These are phyloP conservation scores for Drosophila virilis DNA, from an alignment of 1,140 invertebrate species.

Conservation along the genomic window DNA sequence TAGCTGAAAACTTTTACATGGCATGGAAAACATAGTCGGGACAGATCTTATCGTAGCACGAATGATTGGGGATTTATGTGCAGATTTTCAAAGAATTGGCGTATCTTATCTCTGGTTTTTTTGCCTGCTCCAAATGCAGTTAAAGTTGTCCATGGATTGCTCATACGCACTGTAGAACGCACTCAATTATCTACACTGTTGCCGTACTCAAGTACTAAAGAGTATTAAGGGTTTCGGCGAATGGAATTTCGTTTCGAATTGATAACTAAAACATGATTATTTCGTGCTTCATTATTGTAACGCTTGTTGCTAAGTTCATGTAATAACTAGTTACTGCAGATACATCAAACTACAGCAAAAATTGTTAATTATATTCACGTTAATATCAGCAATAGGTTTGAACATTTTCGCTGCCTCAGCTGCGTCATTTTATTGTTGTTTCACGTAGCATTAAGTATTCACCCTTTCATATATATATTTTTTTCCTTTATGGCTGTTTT, in stretches of 20 bases:
- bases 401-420: constrained; percentile 14
- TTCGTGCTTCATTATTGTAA: constrained; percentile 6
- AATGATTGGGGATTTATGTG: constrained; percentile 1
- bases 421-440: background rate
- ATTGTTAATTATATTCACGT: constrained; percentile 25
- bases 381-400: constrained; percentile 21
- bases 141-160: background rate
- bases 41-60: constrained; percentile 23
- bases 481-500: constrained; percentile 1
- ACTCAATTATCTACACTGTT: background rate
- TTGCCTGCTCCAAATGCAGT: background rate
- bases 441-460: too few relatives aligned
- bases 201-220: background rate
- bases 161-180: constrained; percentile 3
- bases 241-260: background rate
- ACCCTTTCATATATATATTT: background rate
- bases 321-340: constrained; percentile 2
- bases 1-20: background rate
- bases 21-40: too few relatives aligned
- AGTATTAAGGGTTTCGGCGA: background rate
- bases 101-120: constrained; percentile 28
- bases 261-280: constrained; percentile 10
- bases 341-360: constrained; percentile 3
- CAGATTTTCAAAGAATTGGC: constrained; percentile 10
- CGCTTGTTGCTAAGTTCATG: background rate